phyloP scores from a whole-genome alignment of 2,888 invertebrate species.

The Brachynemurus nebulosus region DNA sequence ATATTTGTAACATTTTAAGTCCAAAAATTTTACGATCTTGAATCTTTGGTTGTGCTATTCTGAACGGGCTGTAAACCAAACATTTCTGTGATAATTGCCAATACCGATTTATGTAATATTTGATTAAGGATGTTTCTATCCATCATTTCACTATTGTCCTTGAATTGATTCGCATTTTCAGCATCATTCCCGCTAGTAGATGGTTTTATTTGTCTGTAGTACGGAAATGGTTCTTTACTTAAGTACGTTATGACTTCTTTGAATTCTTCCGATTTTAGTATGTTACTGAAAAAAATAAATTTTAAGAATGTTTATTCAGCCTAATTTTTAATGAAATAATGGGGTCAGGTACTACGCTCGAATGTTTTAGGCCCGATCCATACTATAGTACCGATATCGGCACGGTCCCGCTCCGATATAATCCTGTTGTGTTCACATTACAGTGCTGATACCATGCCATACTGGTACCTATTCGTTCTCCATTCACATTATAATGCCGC shows the following conservation, averaged over 20 bases:
- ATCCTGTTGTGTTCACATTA: too few relatives aligned
- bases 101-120: constrained; percentile 22
- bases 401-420: too few relatives aligned
- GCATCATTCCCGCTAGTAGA: constrained; percentile 9
- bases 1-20: too few relatives aligned
- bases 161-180: constrained; percentile 19
- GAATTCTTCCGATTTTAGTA: constrained; percentile 26
- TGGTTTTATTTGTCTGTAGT: constrained; percentile 24
- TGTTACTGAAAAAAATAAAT: constrained; percentile 25
- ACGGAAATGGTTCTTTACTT: constrained; percentile 17
- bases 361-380: too few relatives aligned
- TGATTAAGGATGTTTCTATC: constrained; percentile 21
- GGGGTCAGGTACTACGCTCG: background rate
- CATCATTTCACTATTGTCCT: constrained; percentile 19
- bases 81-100: constrained; percentile 21
- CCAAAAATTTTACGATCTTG: too few relatives aligned
- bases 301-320: background rate
- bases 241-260: constrained; percentile 17
- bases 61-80: constrained; percentile 18
- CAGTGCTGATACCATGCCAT: too few relatives aligned
- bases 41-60: too few relatives aligned
- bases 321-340: background rate
- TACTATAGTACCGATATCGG: too few relatives aligned
- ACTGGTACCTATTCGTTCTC: too few relatives aligned
- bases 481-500: too few relatives aligned